Evolutionary conservation across 1,140 invertebrate genomes (phyloP).

Genomic region (Cydia amplana): DNA sequence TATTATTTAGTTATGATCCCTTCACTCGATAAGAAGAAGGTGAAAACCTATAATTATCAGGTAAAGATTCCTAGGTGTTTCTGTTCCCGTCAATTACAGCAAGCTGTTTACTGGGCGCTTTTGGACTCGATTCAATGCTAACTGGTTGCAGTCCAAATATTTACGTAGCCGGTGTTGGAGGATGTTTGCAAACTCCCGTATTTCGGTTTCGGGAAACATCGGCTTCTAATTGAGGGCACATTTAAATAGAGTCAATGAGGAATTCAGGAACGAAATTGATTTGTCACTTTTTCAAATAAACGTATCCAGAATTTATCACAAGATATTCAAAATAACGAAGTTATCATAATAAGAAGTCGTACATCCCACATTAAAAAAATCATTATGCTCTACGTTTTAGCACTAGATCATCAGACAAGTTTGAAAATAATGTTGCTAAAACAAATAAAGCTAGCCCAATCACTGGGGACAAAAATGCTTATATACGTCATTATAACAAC

Average conservation of each 20-base stretch:
- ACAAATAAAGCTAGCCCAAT: no score
- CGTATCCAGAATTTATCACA: no score
- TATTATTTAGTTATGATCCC: no score
- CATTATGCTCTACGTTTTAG: no score
- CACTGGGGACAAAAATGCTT: neutral
- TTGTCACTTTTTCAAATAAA: no score
- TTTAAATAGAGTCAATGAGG: conserved; percentile 26
- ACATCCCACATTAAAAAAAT: no score
- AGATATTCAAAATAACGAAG: no score
- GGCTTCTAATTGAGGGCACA: neutral
- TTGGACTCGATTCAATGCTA: conserved; percentile 31
- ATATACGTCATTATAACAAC: neutral
- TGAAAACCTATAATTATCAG: neutral
- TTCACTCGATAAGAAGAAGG: no score
- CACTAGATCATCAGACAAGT: no score
- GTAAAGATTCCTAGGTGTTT: conserved; percentile 25
- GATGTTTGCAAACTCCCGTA: conserved; percentile 29
- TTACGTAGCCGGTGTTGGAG: conserved; percentile 13
- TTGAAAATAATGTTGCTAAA: no score
- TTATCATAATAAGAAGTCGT: no score
- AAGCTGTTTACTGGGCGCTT: conserved; percentile 25
- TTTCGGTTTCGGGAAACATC: neutral
- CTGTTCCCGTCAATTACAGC: conserved; percentile 24
- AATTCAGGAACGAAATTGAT: conserved; percentile 18
- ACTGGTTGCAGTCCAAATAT: conserved; percentile 31